A percentile compares a stretch with the other conserved stretches of the same genome.
These are phyloP conservation scores for Amazonetta brasiliensis DNA, from an alignment of 2,797 vertebrate genomes.

Conservation along the genomic window DNA sequence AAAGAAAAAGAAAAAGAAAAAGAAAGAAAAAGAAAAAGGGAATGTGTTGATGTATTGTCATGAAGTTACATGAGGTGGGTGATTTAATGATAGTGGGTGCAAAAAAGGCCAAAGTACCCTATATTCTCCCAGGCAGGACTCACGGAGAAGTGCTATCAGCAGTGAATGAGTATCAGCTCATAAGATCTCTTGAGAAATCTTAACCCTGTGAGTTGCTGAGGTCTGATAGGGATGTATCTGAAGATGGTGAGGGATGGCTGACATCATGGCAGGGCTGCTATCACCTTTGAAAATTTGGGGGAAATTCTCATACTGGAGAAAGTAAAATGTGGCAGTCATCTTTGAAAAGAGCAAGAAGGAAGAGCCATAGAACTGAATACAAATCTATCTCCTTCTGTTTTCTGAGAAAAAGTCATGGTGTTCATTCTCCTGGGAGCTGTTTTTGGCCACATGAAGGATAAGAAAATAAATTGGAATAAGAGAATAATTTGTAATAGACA, in stretches of 20 bases:
- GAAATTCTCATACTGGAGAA: not conserved
- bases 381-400: not conserved
- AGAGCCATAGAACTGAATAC: not conserved
- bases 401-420: not conserved
- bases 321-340: not conserved
- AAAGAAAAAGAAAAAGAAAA: not conserved
- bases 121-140: not conserved
- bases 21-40: not conserved
- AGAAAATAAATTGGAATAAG: not conserved
- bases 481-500: not conserved
- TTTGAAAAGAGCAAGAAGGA: not conserved
- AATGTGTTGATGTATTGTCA: too few relatives aligned
- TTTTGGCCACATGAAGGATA: not conserved
- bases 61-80: not conserved
- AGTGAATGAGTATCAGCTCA: not conserved
- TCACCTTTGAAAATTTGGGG: not conserved
- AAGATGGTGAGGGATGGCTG: not conserved
- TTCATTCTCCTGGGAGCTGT: not conserved
- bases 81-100: not conserved
- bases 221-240: not conserved
- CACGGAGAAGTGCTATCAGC: not conserved
- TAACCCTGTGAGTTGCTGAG: not conserved
- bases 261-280: not conserved
- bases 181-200: not conserved
- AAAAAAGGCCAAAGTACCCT: not conserved